Conservation (phyloP, 2,888 invertebrate species). For the Zygaena filipendulae region DNA sequence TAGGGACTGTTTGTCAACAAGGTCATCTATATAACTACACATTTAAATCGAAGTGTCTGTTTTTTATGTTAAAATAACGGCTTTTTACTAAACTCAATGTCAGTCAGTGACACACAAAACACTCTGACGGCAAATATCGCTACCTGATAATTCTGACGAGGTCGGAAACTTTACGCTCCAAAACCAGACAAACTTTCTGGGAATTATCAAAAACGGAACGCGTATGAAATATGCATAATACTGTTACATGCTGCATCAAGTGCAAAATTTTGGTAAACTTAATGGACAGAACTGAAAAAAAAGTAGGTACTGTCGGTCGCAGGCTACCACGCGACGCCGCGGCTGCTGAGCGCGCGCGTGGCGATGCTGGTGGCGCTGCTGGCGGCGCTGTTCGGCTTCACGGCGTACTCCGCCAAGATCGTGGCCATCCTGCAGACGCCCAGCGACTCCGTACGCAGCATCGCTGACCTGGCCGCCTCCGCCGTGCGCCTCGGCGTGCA, state of each 20-base stretch:
- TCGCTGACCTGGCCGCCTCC: constrained; percentile 65
- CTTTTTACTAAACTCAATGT: too few relatives aligned
- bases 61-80: too few relatives aligned
- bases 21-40: constrained; percentile 40
- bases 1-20: constrained; percentile 72
- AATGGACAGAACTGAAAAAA: not conserved
- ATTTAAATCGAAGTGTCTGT: too few relatives aligned
- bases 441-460: constrained; percentile 64
- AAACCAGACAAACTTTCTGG: too few relatives aligned
- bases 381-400: constrained; percentile 68
- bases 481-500: constrained; percentile 68
- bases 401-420: constrained; percentile 74
- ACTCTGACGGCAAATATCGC: too few relatives aligned
- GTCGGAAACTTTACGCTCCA: too few relatives aligned
- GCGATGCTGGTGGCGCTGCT: constrained; percentile 66
- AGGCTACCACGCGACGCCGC: constrained; percentile 54
- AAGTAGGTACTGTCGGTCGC: too few relatives aligned
- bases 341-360: constrained; percentile 57
- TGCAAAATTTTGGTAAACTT: not conserved
- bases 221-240: too few relatives aligned
- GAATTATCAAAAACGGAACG: too few relatives aligned
- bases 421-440: constrained; percentile 72
- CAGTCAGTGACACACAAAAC: too few relatives aligned
- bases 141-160: too few relatives aligned
- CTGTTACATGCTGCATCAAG: too few relatives aligned